These are phyloP conservation scores for Ectemnius cavifrons DNA, from an alignment of 2,888 invertebrate species.

Conservation along the genomic window DNA sequence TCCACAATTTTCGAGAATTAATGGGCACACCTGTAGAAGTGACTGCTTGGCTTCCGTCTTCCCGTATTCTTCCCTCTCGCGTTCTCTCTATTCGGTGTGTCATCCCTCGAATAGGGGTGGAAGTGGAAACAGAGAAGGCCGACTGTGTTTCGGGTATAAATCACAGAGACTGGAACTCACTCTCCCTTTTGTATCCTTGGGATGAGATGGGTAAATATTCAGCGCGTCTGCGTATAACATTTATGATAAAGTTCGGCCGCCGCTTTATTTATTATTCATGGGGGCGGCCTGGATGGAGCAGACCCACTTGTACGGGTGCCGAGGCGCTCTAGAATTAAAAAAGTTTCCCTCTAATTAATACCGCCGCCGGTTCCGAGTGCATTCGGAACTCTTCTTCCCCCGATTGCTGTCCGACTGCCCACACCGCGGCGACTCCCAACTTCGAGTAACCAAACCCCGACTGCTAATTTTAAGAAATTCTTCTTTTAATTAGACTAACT, in stretches of 20 bases:
- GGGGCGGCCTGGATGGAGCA: conserved; percentile 6
- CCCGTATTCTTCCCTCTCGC: neutral
- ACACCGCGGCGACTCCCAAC: no score
- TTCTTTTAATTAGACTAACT: conserved; percentile 38
- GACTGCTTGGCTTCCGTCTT: conserved; percentile 40
- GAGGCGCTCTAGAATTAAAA: conserved; percentile 59
- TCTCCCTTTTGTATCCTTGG: conserved; percentile 44
- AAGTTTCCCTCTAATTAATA: conserved; percentile 67
- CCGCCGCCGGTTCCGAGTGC: conserved; percentile 45
- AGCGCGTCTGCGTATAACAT: conserved; percentile 63
- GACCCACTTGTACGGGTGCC: conserved; percentile 49
- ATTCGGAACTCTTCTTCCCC: conserved; percentile 25
- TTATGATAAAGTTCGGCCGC: conserved; percentile 64
- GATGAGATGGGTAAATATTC: conserved; percentile 61
- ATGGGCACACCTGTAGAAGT: conserved; percentile 55
- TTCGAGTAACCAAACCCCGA: neutral
- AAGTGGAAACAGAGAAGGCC: conserved; percentile 31
- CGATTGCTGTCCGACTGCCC: conserved; percentile 8
- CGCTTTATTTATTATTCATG: conserved; percentile 67
- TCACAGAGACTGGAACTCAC: conserved; percentile 31
- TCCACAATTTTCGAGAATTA: conserved; percentile 53
- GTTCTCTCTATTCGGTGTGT: neutral
- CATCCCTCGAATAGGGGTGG: conserved; percentile 14
- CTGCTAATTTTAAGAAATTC: conserved; percentile 41
- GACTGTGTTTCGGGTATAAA: conserved; percentile 46